phyloP scores from a whole-genome alignment of 2,888 invertebrate species.

The Conus canariensis region DNA sequence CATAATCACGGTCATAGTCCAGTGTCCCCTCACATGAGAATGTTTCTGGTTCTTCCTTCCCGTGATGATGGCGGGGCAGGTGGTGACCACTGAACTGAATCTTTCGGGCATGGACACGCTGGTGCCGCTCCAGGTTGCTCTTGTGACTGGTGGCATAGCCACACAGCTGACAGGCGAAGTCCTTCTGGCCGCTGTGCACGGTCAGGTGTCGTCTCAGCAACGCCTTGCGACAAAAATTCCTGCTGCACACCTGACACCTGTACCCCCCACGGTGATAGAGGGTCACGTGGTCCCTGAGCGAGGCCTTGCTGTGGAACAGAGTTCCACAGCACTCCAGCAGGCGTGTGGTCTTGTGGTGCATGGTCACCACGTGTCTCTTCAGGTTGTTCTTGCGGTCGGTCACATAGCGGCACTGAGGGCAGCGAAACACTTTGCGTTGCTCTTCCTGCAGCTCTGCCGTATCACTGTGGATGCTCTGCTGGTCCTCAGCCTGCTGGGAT shows the following conservation, averaged over 20 bases:
- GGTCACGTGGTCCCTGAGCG: conserved; percentile 77
- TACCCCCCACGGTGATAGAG: conserved; percentile 78
- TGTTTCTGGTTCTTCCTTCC: background rate
- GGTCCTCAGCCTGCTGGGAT: background rate
- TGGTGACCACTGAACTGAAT: background rate
- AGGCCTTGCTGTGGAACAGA: conserved; percentile 77
- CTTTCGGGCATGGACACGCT: conserved; percentile 69
- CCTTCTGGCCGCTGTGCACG: conserved; percentile 79
- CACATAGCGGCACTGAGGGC: conserved; percentile 74
- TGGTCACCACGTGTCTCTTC: conserved; percentile 78
- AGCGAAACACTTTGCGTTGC: conserved; percentile 57
- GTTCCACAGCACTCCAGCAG: conserved; percentile 76
- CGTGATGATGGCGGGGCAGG: background rate
- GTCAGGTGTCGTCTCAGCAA: conserved; percentile 78
- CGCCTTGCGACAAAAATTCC: conserved; percentile 79
- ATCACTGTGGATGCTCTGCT: background rate
- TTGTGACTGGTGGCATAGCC: conserved; percentile 80
- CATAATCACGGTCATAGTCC: background rate
- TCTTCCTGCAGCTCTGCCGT: background rate
- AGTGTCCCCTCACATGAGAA: background rate
- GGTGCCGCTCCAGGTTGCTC: conserved; percentile 79
- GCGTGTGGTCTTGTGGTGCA: conserved; percentile 76
- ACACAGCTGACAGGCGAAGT: conserved; percentile 78
- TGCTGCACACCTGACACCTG: conserved; percentile 76
- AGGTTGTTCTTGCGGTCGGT: conserved; percentile 78